Evolutionary conservation across 2,113 vertebrate species (phyloP).

Genomic region (Scytalopus superciliaris): DNA sequence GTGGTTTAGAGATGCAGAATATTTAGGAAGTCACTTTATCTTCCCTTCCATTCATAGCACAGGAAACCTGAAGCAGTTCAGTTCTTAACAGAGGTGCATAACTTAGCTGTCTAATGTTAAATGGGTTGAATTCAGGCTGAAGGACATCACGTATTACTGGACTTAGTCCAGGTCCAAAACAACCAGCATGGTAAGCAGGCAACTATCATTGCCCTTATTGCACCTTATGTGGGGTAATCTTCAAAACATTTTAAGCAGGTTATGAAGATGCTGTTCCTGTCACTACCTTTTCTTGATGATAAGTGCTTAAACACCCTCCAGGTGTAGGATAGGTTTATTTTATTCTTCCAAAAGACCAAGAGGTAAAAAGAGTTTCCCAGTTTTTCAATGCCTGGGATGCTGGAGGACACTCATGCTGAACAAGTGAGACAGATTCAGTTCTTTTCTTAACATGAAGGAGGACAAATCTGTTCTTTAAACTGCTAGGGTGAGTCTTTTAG

Average conservation of each 20-base stretch:
- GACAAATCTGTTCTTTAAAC: not conserved
- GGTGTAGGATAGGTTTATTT: not conserved
- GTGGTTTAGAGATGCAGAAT: not conserved
- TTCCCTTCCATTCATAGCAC: not conserved
- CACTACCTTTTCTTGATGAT: not conserved
- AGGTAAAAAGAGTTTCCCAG: not conserved
- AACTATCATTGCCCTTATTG: not conserved
- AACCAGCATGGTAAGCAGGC: not conserved
- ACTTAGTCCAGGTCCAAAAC: not conserved
- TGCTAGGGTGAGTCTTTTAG: not conserved
- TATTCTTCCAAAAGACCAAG: not conserved
- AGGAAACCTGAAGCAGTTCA: not conserved
- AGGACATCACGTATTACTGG: not conserved
- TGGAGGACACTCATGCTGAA: not conserved
- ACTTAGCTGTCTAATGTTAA: not conserved
- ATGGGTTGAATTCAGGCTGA: not conserved
- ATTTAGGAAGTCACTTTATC: not conserved
- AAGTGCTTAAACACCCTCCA: not conserved
- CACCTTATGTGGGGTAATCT: not conserved
- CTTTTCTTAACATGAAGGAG: not conserved
- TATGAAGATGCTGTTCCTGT: not conserved
- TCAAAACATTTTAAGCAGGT: not conserved
- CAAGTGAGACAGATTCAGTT: not conserved
- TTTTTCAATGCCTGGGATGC: not conserved
- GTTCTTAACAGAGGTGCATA: not conserved